Conservation (phyloP, 2,113 vertebrate species). For the Illadopsis cleaveri region DNA sequence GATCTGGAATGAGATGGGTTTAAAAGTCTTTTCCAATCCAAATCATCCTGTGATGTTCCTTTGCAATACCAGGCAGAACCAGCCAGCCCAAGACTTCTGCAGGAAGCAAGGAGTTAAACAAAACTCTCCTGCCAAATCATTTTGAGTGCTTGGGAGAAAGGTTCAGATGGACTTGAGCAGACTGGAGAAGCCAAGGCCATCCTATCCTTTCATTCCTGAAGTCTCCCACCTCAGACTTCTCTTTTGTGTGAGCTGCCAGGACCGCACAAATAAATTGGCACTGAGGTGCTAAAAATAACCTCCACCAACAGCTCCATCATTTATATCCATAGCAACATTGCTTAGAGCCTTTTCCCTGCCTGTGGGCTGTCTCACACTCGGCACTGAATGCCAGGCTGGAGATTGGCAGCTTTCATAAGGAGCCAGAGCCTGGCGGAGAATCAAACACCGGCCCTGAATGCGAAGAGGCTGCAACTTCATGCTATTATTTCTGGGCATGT, state of each 20-base stretch:
- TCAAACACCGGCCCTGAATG: neutral
- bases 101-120: neutral
- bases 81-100: neutral
- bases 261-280: conserved; percentile 69
- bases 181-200: neutral
- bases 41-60: neutral
- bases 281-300: conserved; percentile 74
- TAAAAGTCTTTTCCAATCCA: neutral
- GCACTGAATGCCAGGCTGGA: neutral
- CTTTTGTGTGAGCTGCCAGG: conserved; percentile 45
- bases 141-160: neutral
- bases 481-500: conserved; percentile 32
- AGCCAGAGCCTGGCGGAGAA: conserved; percentile 1
- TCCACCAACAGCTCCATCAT: conserved; percentile 52
- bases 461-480: neutral
- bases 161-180: neutral
- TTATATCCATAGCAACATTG: conserved; percentile 78
- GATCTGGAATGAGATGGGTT: neutral
- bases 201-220: neutral
- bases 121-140: neutral
- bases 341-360: conserved; percentile 69
- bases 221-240: conserved; percentile 12
- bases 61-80: neutral
- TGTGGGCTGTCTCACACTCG: conserved; percentile 27
- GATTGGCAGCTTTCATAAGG: conserved; percentile 8